Base-by-base conservation (phyloP, 2,113 vertebrate species). In the Lagopus muta region DNA sequence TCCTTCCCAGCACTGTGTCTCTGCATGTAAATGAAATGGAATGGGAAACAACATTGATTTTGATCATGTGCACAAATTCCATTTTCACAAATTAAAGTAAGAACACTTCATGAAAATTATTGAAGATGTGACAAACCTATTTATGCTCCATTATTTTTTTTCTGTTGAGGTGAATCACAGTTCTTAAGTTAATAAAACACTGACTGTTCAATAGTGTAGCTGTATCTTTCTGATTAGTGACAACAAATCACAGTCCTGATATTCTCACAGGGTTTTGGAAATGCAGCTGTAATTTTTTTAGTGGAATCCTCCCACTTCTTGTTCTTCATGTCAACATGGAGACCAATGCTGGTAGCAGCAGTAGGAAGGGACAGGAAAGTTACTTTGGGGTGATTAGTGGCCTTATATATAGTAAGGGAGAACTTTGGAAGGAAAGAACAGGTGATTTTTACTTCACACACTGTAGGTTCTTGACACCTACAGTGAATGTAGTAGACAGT, bases 71-170 rank as follows among this genome's bases (percentile, higher is more conserved):
- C 82, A 79, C 58, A 83, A 86, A 94, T 96, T 64, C 72, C 54
- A 67, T 85, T 97, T 97, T 97, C 83, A 84, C 27, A 95, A 97
- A 90, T 94, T 95, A 95, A 97, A 96, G 65, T 81, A 95, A 96
- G 96, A 96, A 86, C 50, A 58, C 57, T 92, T 94, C 48, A 91
- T 38, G 50, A 93, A 97, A 96, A 91, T 90, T 96, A 94, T 90
- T 97, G 95, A 94, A 95, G 65, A 94, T 93, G 32, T 96, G 93
- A 83, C 89, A 97, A 93, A 93, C 50, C 14, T 64, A 88, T 96
- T 96, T 96, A 97, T 94, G 94, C 92, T 95, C 67, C 47, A 93
- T 97, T 97, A 94, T 92, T 93, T 96, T 97, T 88, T 95, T 71
- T 96, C 55, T 90, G 18, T 87, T 94, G 82, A 91, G 27, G 24